phyloP scores from a whole-genome alignment of 2,888 invertebrate species.

The Leptopilina syphax region DNA sequence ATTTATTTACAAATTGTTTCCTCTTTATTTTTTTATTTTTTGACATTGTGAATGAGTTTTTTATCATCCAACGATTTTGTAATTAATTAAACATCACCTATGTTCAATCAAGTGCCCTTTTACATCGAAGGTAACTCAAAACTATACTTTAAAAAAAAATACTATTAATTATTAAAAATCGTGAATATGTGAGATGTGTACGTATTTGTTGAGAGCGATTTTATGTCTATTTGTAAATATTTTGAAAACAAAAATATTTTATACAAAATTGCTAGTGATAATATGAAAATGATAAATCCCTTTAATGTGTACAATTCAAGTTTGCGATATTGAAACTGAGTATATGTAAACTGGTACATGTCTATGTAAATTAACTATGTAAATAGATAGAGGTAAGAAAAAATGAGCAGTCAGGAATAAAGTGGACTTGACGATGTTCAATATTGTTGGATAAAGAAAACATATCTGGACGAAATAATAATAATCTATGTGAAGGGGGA shows the following conservation, averaged over 20 bases:
- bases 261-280: slow-evolving; percentile 71
- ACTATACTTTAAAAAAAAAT: slow-evolving; percentile 52
- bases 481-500: slow-evolving; percentile 50
- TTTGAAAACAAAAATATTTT: slow-evolving; percentile 73
- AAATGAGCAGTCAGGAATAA: background rate
- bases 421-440: slow-evolving; percentile 18
- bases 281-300: slow-evolving; percentile 57
- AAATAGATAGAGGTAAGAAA: slow-evolving; percentile 41
- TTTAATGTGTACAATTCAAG: slow-evolving; percentile 63
- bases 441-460: slow-evolving; percentile 40
- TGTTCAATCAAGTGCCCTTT: slow-evolving; percentile 74
- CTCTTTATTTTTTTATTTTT: background rate
- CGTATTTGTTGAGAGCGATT: slow-evolving; percentile 38
- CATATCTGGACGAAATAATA: slow-evolving; percentile 62
- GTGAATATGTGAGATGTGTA: slow-evolving; percentile 51
- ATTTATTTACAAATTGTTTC: background rate
- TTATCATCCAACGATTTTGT: slow-evolving; percentile 53
- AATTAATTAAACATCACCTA: slow-evolving; percentile 55
- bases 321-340: slow-evolving; percentile 29
- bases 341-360: slow-evolving; percentile 53
- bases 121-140: slow-evolving; percentile 65
- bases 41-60: slow-evolving; percentile 10
- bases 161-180: slow-evolving; percentile 59
- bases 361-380: slow-evolving; percentile 57
- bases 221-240: slow-evolving; percentile 62